Evolutionary conservation across 2,797 vertebrate species (phyloP), one percentile per base, ranked within the genome.

Genomic region (Mus spretus): DNA sequence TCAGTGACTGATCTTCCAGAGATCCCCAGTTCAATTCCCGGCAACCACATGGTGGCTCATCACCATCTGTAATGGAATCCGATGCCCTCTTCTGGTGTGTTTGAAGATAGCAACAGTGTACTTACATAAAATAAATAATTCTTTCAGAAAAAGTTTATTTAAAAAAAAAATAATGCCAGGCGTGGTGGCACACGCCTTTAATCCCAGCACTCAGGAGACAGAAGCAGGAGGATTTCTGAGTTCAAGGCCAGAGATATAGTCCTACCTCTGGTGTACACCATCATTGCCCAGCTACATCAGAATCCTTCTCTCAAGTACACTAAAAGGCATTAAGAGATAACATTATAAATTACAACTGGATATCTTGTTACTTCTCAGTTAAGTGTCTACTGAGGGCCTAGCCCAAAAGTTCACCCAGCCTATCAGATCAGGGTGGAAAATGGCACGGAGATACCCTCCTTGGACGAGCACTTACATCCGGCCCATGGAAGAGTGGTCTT

Each of bases 381-480:
- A 40, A 57, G 47, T 89, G 79, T 88, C 77, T 89, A 28, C n/a
- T 88, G 9, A 37, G 37, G 67, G 6, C 87, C 70, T 95, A 50
- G 81, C 77, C 78, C 80, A 92, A 89, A 57, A 90, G 89, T 93
- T 94, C 44, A 95, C 53, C 26, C 77, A 75, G 19, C 67, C 90
- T 44, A 14, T 34, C 59, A 75, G n/a, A 83, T 85, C 53, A 40
- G 86, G 6, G 20, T 72, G 72, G 37, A 93, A 94, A 94, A 96
- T 6, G 78, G 19, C 53, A 3, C 65, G 70, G 89, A 87, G 20
- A 63, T 14, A 47, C 95, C 65, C 79, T 81, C 59, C 82, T 81
- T 44, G 61, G 22, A 90, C n/a, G 94, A 95, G 34, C 65, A 93
- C 79, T 91, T 93, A 95, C 81, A 96, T 97, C 84, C 85, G 86